These are phyloP conservation scores for Pedicia rivosa DNA, from an alignment of 2,888 invertebrate species.

Conservation along the genomic window DNA sequence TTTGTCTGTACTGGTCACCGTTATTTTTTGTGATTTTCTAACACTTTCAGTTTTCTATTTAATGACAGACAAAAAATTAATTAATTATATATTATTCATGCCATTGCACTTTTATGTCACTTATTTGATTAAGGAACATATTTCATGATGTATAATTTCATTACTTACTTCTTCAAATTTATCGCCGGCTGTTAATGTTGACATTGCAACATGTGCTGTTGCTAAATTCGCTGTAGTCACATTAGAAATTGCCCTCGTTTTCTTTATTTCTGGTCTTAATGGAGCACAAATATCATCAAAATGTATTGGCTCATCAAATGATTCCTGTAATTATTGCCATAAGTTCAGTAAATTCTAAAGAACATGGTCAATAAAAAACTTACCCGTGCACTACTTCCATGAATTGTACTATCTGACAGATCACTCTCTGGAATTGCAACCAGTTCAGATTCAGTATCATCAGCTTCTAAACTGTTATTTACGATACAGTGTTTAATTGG, in stretches of 20 bases:
- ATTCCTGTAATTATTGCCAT: slow-evolving; percentile 33
- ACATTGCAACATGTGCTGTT: slow-evolving; percentile 14
- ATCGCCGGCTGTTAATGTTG: slow-evolving; percentile 18
- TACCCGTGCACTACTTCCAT: slow-evolving; percentile 55
- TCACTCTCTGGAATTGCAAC: slow-evolving; percentile 84
- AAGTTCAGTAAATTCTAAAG: background rate
- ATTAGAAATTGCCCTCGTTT: slow-evolving; percentile 14
- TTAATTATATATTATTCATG: slow-evolving; percentile 13
- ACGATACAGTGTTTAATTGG: slow-evolving; percentile 22
- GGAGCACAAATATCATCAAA: slow-evolving; percentile 36
- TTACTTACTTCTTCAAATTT: background rate
- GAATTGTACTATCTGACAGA: slow-evolving; percentile 69
- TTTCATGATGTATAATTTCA: too few species aligned
- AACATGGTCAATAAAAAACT: slow-evolving; percentile 10
- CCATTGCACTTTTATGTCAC: too few species aligned
- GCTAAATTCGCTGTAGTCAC: slow-evolving; percentile 15
- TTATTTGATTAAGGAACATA: slow-evolving; percentile 13
- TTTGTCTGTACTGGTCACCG: slow-evolving; percentile 18
- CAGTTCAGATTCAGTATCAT: slow-evolving; percentile 76
- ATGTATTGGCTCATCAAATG: slow-evolving; percentile 47
- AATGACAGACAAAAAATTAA: slow-evolving; percentile 16
- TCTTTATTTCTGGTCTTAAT: slow-evolving; percentile 27
- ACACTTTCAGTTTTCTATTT: slow-evolving; percentile 14
- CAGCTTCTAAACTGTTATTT: slow-evolving; percentile 44
- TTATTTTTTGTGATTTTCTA: slow-evolving; percentile 13